Percentiles rank a stretch among this genome's conserved stretches.
These are phyloP conservation scores for Clinocottus analis DNA, from an alignment of 2,113 vertebrate species.

Conservation along the genomic window DNA sequence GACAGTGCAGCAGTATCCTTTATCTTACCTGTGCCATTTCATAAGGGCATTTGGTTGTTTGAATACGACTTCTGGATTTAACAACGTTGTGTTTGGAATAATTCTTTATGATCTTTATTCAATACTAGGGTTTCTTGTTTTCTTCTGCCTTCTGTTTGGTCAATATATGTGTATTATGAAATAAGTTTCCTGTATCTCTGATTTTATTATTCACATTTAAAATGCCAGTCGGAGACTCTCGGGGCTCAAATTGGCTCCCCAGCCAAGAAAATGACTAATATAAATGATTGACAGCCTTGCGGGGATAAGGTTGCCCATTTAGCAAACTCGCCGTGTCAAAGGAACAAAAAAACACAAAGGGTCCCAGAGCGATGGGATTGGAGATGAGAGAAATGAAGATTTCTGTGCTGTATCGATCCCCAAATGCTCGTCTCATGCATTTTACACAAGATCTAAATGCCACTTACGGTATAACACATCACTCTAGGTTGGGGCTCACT, in stretches of 20 bases:
- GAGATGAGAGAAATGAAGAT: conserved; percentile 76
- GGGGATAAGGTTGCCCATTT: conserved; percentile 72
- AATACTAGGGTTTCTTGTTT: conserved; percentile 62
- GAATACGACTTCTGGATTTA: conserved; percentile 49
- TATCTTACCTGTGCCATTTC: conserved; percentile 50
- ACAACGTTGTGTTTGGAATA: conserved; percentile 54
- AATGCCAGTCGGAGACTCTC: conserved; percentile 65
- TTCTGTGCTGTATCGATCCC: conserved; percentile 75
- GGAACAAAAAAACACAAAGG: conserved; percentile 55
- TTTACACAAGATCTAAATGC: conserved; percentile 81
- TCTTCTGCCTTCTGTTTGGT: conserved; percentile 55
- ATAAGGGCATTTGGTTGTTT: conserved; percentile 44
- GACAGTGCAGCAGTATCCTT: conserved; percentile 43
- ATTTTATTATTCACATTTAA: conserved; percentile 52
- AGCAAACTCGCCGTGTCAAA: conserved; percentile 72
- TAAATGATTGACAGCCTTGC: conserved; percentile 78
- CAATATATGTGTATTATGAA: conserved; percentile 69
- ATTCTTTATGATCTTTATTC: conserved; percentile 65
- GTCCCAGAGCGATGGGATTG: conserved; percentile 61
- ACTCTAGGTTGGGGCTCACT: conserved; percentile 60
- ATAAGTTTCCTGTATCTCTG: conserved; percentile 48
- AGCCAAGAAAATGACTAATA: conserved; percentile 77
- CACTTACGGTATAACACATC: conserved; percentile 73
- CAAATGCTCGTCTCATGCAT: conserved; percentile 78
- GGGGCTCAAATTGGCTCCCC: conserved; percentile 50